Evolutionary conservation across 37 sponge, comb jelly and placozoan species (phyloP).

Genomic region (Amphimedon queenslandica): DNA sequence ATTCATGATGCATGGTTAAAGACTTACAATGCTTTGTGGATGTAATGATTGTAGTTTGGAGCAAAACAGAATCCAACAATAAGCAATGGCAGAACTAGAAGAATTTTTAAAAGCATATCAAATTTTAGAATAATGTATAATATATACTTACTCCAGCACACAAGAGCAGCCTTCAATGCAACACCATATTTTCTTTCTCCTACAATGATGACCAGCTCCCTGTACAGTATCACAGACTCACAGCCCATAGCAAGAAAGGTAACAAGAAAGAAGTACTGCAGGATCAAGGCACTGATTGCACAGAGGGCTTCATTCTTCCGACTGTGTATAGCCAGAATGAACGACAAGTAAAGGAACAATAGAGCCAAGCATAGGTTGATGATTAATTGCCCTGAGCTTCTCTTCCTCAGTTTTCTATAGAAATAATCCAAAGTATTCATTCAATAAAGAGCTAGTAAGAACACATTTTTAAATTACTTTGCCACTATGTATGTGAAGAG

Average conservation of each 20-base stretch:
- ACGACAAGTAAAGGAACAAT: slow-evolving; percentile 29
- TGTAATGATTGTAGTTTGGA: slow-evolving; percentile 2
- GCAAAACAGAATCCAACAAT: neutral
- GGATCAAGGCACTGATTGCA: slow-evolving; percentile 13
- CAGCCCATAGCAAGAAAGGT: slow-evolving; percentile 31
- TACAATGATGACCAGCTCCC: slow-evolving; percentile 30
- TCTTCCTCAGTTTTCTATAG: slow-evolving; percentile 35
- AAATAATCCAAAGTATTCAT: neutral
- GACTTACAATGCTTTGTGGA: neutral
- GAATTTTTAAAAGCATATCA: neutral
- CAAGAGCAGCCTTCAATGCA: slow-evolving; percentile 12
- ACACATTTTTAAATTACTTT: slow-evolving; percentile 8
- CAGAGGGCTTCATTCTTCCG: neutral
- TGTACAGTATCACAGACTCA: slow-evolving; percentile 30
- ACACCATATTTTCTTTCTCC: neutral
- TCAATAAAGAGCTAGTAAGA: neutral
- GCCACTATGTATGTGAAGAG: slow-evolving; percentile 41
- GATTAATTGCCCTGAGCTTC: slow-evolving; percentile 29
- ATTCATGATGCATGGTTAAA: neutral
- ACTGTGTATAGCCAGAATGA: slow-evolving; percentile 8
- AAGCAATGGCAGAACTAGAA: neutral
- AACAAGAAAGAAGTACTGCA: slow-evolving; percentile 55
- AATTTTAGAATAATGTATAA: neutral
- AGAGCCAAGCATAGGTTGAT: slow-evolving; percentile 38
- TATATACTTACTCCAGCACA: slow-evolving; percentile 33